Percentiles rank a stretch among this genome's conserved stretches.
These are phyloP conservation scores for Cardiocondyla obscurior DNA, from an alignment of 1,140 invertebrate genomes.

Conservation along the genomic window DNA sequence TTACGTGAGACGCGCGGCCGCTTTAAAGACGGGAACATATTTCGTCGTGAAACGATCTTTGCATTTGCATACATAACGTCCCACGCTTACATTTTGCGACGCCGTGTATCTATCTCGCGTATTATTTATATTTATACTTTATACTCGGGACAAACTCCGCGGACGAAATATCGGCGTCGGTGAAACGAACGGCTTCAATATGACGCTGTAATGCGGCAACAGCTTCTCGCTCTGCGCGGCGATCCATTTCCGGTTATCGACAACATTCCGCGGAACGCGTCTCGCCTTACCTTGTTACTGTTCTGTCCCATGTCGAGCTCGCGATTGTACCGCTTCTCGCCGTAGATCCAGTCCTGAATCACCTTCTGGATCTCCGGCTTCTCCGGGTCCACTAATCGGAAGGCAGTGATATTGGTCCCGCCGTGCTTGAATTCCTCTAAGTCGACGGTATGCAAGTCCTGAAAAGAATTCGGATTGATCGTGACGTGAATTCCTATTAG, in stretches of 20 bases:
- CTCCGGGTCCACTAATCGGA: slow-evolving; percentile 92
- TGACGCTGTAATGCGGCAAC: background rate
- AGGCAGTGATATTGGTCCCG: slow-evolving; percentile 96
- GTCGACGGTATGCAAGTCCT: slow-evolving; percentile 95
- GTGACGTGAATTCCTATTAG: slow-evolving; percentile 46
- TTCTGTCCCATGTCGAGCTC: slow-evolving; percentile 86
- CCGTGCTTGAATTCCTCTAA: slow-evolving; percentile 97
- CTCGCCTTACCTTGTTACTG: slow-evolving; percentile 85
- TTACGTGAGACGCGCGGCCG: slow-evolving; percentile 27
- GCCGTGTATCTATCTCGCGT: slow-evolving; percentile 8
- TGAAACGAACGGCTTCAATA: slow-evolving; percentile 20
- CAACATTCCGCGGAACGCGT: background rate
- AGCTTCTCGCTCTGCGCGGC: background rate
- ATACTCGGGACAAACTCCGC: slow-evolving; percentile 11
- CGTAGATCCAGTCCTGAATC: slow-evolving; percentile 91
- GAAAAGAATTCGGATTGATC: slow-evolving; percentile 62
- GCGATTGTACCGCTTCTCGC: slow-evolving; percentile 87
- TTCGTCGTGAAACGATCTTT: slow-evolving; percentile 55
- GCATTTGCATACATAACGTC: slow-evolving; percentile 62
- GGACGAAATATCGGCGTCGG: slow-evolving; percentile 25
- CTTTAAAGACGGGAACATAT: slow-evolving; percentile 46
- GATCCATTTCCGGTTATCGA: slow-evolving; percentile 10
- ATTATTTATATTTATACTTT: slow-evolving; percentile 53
- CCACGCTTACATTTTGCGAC: slow-evolving; percentile 19
- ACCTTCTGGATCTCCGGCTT: slow-evolving; percentile 89